Conservation (phyloP, 2,797 vertebrate genomes). For the Smutsia gigantea region DNA sequence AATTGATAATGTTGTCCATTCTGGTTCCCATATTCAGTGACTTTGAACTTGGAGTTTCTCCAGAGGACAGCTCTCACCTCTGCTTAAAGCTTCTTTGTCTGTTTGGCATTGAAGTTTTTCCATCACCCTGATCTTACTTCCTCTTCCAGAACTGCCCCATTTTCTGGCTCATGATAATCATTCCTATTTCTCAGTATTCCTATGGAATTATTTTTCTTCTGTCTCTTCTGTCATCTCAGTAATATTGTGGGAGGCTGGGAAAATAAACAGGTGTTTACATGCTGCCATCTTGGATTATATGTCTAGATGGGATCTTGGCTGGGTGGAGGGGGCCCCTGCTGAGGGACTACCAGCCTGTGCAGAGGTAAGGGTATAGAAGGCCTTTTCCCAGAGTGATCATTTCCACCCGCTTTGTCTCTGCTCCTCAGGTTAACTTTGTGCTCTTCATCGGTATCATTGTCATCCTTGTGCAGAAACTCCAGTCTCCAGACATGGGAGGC, state of each 20-base stretch:
- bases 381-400: not conserved
- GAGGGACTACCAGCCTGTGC: too few relatives aligned
- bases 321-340: not conserved
- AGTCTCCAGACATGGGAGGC: conserved; percentile 97
- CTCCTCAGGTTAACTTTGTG: conserved; percentile 94
- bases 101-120: not conserved
- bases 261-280: not conserved
- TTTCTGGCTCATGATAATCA: not conserved
- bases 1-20: not conserved
- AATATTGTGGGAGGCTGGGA: not conserved
- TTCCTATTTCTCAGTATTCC: not conserved
- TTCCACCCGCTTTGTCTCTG: not conserved
- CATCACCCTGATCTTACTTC: not conserved
- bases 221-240: not conserved
- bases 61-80: not conserved
- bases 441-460: conserved; percentile 98
- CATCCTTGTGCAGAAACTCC: conserved; percentile 98
- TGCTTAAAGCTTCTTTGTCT: not conserved
- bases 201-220: not conserved
- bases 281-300: not conserved
- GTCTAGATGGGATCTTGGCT: not conserved
- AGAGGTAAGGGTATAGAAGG: not conserved
- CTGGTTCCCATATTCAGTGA: not conserved
- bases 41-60: conserved; percentile 23
- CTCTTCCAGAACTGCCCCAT: not conserved